phyloP scores from a whole-genome alignment of 2,797 vertebrate genomes.

The Arvicola amphibius region DNA sequence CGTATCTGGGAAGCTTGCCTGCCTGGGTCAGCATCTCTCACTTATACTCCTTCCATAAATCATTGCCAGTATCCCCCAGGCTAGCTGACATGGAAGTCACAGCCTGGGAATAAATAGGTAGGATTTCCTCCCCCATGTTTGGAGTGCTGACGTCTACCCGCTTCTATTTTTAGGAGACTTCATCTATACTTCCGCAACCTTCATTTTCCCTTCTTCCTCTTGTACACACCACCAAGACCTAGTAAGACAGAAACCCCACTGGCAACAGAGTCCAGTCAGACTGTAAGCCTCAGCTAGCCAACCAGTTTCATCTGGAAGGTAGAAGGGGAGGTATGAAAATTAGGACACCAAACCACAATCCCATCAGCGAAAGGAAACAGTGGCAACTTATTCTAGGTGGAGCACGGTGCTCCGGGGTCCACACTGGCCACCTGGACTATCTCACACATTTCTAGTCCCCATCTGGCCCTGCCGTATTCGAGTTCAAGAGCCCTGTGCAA shows the following conservation, averaged over 20 bases:
- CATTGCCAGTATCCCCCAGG: neutral
- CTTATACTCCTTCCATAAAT: neutral
- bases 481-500: neutral
- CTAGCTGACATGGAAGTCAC: neutral
- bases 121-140: neutral
- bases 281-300: neutral
- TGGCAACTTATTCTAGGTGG: too few relatives aligned
- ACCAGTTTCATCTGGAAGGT: neutral
- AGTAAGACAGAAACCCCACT: neutral
- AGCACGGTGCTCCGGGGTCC: rapidly evolving
- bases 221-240: neutral
- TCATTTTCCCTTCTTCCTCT: neutral
- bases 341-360: too few relatives aligned
- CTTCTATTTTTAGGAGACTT: neutral
- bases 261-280: neutral
- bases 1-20: constrained; percentile 32
- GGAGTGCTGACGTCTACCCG: neutral
- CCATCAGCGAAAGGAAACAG: neutral
- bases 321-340: neutral
- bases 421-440: neutral
- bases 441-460: neutral
- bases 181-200: neutral
- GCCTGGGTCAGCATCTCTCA: neutral
- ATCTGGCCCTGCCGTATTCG: neutral
- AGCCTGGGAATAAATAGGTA: too few relatives aligned